Evolutionary conservation across 2,113 vertebrate genomes (phyloP), one percentile per base, ranked within the genome.

Genomic region (Xyrauchen texanus): DNA sequence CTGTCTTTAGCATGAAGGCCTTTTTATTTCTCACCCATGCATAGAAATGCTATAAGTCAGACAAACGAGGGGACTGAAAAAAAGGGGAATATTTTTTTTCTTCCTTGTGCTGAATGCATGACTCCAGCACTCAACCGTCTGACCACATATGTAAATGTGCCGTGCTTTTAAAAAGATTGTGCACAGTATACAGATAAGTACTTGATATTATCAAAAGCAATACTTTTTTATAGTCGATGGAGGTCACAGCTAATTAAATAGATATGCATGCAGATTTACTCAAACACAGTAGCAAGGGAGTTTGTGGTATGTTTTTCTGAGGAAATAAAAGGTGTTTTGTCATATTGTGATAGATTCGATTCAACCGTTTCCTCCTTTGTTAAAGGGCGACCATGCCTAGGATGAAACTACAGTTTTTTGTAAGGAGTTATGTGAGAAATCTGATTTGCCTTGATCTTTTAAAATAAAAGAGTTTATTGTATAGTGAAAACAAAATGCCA

Each of bases 1-100:
- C 79, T 79, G 70, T 84, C 68, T 81, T 77, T 81, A 81, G 76
- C 83, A 81, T 81, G 76, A 84, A 84, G 81, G 76, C 66, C 66
- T 78, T 79, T 68, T 34, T 68, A 34, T 34, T 34, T 34, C 21
- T 34, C 21, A 34, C 21, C 21, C 21, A 34, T 34, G 21, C 65
- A 68, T 13, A 51, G 16, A 81, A 63, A 78, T 64, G 69, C 11
- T 79, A 51, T 65, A 70, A 71, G 15, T 79, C 34, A 78, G 67
- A 66, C 65, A 65, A 84, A 81, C 70, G 71, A 76, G 49, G 60
- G 51, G 74, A 34, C 21, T 34, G 21, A 34, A 34, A 34, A 34
- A 34, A 34, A 3, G 21, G 21, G 21, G 1, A 3, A 3, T 1
- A 34, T 1, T 34, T 42, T 3, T 47, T 81, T 52, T 47, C 55